Conservation (phyloP, 2,113 vertebrate genomes). For the Archocentrus centrarchus region DNA sequence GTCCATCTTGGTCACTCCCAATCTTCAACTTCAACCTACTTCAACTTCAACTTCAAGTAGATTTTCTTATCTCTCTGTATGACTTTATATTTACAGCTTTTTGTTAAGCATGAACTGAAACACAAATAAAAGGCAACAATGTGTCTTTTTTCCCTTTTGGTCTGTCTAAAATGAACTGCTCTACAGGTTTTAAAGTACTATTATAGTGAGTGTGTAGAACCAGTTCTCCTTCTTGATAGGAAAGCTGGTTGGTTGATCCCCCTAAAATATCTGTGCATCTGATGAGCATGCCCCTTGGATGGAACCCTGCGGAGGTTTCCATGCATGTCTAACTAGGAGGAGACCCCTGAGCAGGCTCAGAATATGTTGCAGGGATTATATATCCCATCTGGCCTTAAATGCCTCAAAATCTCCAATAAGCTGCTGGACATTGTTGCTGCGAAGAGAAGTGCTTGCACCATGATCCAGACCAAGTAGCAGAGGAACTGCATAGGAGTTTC, state of each 20-base stretch:
- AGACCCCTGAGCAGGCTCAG: background rate
- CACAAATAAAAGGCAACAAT: background rate
- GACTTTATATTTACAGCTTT: background rate
- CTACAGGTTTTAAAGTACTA: background rate
- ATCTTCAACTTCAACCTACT: too few species aligned
- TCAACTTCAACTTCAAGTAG: too few species aligned
- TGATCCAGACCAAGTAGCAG: background rate
- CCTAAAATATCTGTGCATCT: conserved; percentile 3
- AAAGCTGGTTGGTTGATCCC: conserved; percentile 17
- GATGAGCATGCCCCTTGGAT: background rate
- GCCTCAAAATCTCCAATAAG: background rate
- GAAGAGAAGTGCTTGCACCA: background rate
- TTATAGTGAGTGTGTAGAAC: background rate
- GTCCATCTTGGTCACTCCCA: background rate
- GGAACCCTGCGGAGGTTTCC: background rate
- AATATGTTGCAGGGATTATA: conserved; percentile 5
- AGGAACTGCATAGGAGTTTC: background rate
- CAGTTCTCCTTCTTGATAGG: background rate
- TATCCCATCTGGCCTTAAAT: conserved; percentile 1
- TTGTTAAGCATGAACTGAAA: background rate
- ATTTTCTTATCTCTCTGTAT: background rate
- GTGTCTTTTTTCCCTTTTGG: background rate
- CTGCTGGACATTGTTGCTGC: background rate
- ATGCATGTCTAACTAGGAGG: conserved; percentile 7
- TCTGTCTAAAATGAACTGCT: background rate